phyloP scores from a whole-genome alignment of 2,113 vertebrate genomes.

The Elaphurus davidianus region DNA sequence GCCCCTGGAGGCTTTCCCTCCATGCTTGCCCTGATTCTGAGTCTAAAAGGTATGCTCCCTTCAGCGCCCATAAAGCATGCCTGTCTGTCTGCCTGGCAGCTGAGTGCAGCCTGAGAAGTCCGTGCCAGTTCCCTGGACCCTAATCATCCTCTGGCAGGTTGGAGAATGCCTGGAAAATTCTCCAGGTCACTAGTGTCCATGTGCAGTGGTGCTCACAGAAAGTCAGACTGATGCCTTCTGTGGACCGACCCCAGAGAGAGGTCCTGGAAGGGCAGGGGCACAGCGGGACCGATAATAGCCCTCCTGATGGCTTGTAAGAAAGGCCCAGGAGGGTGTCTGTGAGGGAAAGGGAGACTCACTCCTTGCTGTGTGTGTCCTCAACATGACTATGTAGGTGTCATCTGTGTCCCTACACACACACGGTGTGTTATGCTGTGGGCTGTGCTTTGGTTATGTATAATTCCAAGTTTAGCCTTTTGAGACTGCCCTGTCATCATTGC shows the following conservation, averaged over 20 bases:
- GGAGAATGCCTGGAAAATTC: neutral
- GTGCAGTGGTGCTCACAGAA: too few relatives aligned
- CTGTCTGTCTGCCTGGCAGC: neutral
- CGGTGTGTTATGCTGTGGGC: neutral
- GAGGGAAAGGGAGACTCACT: too few relatives aligned
- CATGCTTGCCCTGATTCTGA: neutral
- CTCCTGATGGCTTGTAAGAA: neutral
- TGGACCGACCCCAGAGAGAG: neutral
- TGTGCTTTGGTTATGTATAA: neutral
- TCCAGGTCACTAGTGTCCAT: neutral
- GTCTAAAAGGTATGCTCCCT: neutral
- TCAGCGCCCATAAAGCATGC: fast-evolving
- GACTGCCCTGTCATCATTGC: neutral
- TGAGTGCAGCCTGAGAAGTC: neutral
- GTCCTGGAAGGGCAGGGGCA: neutral
- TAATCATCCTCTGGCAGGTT: neutral
- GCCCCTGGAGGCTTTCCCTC: neutral
- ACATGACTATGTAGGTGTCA: neutral
- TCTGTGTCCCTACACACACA: neutral
- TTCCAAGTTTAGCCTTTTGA: neutral
- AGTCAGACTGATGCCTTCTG: neutral
- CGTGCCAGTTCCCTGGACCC: neutral
- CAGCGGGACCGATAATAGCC: neutral
- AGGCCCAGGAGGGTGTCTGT: neutral
- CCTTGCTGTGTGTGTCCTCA: neutral